Base-by-base conservation (phyloP, 2,113 vertebrate genomes). In the Piprites chloris region DNA sequence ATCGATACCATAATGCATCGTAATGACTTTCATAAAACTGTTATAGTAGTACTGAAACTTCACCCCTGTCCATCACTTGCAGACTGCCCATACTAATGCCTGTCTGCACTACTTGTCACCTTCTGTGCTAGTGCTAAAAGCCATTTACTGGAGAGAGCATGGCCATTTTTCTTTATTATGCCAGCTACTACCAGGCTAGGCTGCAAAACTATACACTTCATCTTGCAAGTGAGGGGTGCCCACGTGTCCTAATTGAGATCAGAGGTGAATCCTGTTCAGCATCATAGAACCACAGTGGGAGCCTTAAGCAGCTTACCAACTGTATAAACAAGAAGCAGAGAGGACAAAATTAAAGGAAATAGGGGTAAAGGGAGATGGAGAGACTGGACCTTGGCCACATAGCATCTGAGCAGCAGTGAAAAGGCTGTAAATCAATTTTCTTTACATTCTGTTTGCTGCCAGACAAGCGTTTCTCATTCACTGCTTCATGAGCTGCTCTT, bases 101-200 rank as follows among this genome's bases (percentile, higher is more conserved):
- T 72, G 22, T 41, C 85, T 72, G 37, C 28, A 61, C 80, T 58
- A 79, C 42, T 62, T 89, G 73, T 68, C 67, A 61, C 71, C 55
- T 69, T 63, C 47, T 11, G 14, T 72, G 23, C 26, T 65, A 52
- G 59, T 65, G 46, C n/a, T 87, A 78, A 82, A 94, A 96, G 33
- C 6, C 50, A 67, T 81, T 94, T 92, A 33, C 52, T 85, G 44
- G 49, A 49, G 19, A 44, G 32, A 47, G 8, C 22, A 41, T 9
- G n/a, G 28, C 7, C 19, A 91, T 95, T 89, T 90, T 92, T 85
- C 82, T 91, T 90, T 90, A 76, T 86, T 59, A 90, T 72, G 27
- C 37, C 66, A 84, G 37, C 13, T 86, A 63, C 72, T 83, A 58
- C 63, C 37, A 93, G 59, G 20, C 28, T 86, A 58, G 59, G 37